Percentiles rank a stretch among this genome's conserved stretches.
These are phyloP conservation scores for Acipenser transmontanus DNA, from an alignment of 2,797 vertebrate genomes.

Conservation along the genomic window DNA sequence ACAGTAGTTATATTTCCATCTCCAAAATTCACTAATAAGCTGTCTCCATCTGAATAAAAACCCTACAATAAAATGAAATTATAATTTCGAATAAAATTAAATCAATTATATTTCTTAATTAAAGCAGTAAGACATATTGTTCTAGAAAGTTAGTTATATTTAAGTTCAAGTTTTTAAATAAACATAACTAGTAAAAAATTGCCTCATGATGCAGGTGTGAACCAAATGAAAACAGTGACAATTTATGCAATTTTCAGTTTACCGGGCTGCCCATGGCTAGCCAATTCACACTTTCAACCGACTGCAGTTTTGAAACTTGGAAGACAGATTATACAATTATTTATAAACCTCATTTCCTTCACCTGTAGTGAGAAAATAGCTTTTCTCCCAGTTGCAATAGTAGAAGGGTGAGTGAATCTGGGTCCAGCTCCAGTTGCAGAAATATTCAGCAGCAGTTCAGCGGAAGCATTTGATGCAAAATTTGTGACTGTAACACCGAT, in stretches of 20 bases:
- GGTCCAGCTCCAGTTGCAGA: slow-evolving; percentile 8
- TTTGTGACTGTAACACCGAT: slow-evolving; percentile 20
- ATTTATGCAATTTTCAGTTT: no score
- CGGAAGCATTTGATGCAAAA: slow-evolving; percentile 11
- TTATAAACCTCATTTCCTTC: not conserved
- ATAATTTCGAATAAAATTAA: not conserved
- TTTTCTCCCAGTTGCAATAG: not conserved
- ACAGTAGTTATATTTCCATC: slow-evolving; percentile 20
- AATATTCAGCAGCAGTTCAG: slow-evolving; percentile 19
- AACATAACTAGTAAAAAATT: no score
- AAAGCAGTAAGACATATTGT: not conserved
- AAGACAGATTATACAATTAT: not conserved
- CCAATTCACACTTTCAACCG: no score
- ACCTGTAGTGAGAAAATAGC: slow-evolving; percentile 24
- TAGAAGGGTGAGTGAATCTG: slow-evolving; percentile 15
- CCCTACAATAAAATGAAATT: slow-evolving; percentile 11
- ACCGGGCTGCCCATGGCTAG: no score
- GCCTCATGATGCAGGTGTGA: no score
- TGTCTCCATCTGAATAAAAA: slow-evolving; percentile 1
- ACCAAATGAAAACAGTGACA: no score
- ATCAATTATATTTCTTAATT: not conserved
- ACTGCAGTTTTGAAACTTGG: no score
- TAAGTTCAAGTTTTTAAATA: not conserved
- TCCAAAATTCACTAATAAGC: slow-evolving; percentile 14
- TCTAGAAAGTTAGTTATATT: not conserved